Base-by-base conservation (phyloP, 2,888 invertebrate species). In the Parnassius mnemosyne region DNA sequence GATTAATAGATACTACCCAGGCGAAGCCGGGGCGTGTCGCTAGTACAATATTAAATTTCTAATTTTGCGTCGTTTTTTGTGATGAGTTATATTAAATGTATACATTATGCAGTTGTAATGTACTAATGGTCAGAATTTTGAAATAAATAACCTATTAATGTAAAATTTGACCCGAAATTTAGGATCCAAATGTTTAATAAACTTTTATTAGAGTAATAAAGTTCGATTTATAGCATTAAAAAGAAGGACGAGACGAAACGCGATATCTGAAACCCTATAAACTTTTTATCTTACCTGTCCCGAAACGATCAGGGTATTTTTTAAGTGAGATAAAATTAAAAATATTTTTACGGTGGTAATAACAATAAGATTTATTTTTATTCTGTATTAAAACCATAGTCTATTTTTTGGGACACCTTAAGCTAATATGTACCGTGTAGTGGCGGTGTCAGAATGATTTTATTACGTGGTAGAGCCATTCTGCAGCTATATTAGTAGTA, bases 201-300 rank as follows among this genome's bases (percentile, higher is more conserved):
- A 61, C 51, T 57, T 61, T 56, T 52, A 57, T 51, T 44, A 7
- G 53, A 47, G 50, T 20, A n/a, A 16, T 61, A 49, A 61, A 61
- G 49, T 46, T 49, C 42, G 42, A 54, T 53, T 53, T 60, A 60
- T 41, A n/a, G 42, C 47, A 13, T 42, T 10, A 2, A 49, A 41
- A 9, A 9, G 11, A 41, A 49, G 25, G 10, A 43, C 10, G 20
- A 57, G 47, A 34, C 10, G 50, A 3, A 13, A 43, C 43, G 12
- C 10, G 47, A 60, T 60, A 54, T 51, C 51, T 25, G 34, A 52
- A 56, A 20, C 44, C 51, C 52, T 52, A 34, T 34, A 61, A 51
- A 47, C 1, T 53, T n/a, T 5, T 53, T 53, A 60, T 52, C 13
- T 34, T 56, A 10, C 11, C 44, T 52, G 20, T 13, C 10, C 9